Base-by-base conservation (phyloP, 2,113 vertebrate species). In the Meriones unguiculatus region DNA sequence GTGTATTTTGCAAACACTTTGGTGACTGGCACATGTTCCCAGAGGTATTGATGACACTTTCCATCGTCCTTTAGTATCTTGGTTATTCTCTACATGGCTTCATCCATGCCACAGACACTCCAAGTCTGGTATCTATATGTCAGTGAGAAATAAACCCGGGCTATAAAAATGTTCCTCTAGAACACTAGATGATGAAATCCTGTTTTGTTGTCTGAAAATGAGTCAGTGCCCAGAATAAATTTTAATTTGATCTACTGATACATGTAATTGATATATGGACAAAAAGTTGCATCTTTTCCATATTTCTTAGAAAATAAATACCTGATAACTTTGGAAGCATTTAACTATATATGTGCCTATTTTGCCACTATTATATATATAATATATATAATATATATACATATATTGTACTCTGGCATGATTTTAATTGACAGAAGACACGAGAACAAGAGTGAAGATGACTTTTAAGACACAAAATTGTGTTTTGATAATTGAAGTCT, bases 301-400 rank as follows among this genome's bases (percentile, higher is more conserved):
- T 72, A 87, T 82, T 86, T 95, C 87, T 95, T 93, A 35, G 50
- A 94, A 95, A 96, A 88, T 38, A 93, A 93, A 54, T 89, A 89
- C 30, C 41, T 73, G 57, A 89, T 84, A 75, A 15, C 70, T 30
- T 77, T 54, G 35, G 35, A 73, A 87, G 69, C 30, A 59, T 70
- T 92, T 89, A 95, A 89, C 86, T 78, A 0, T 32, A 18, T 87
- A 35, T 81, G 6, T 30, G 50, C 5, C 50, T 22, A 13, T 15
- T 65, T 62, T 87, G 78, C 77, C 88, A 89, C 50, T 90, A 35
- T 90, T 95, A 80, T 95, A 88, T 38, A 81, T 59, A 87, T 95
- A 46, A 46, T 46, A 46, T 46, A 46, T 46, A 46, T 46, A 46
- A 46, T 46, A 46, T 46, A 46, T 46, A 46, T 46, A 46, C 5